phyloP scores from a whole-genome alignment of 2,797 vertebrate species.

The Enteromius afrohamiltoni region DNA sequence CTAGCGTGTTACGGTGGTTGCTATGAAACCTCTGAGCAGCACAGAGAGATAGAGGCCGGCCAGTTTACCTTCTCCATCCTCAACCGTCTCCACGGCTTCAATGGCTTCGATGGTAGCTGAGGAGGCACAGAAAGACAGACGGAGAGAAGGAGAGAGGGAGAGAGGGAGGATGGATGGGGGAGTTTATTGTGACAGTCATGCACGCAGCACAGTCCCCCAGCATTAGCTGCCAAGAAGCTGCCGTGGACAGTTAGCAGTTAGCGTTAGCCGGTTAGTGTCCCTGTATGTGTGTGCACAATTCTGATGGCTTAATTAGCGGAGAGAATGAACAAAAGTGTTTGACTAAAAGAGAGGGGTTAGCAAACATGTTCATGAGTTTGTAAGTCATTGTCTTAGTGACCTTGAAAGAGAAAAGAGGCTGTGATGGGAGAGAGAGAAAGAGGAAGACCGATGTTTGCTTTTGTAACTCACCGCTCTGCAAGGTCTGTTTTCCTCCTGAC shows the following conservation, averaged over 20 bases:
- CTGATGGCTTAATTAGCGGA: slow-evolving; percentile 11
- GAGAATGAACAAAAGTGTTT: slow-evolving; percentile 24
- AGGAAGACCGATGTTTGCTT: slow-evolving; percentile 43
- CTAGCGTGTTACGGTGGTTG: slow-evolving; percentile 32
- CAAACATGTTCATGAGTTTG: slow-evolving; percentile 2
- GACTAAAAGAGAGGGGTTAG: slow-evolving; percentile 23
- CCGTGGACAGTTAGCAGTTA: slow-evolving; percentile 61
- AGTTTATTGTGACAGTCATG: slow-evolving; percentile 63
- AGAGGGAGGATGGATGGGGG: slow-evolving; percentile 58
- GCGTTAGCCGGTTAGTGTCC: slow-evolving; percentile 58
- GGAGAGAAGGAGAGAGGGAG: slow-evolving; percentile 52
- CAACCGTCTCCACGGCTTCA: slow-evolving; percentile 83
- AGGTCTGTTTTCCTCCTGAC: slow-evolving; percentile 83
- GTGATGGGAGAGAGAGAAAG: slow-evolving; percentile 46
- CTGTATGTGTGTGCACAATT: slow-evolving; percentile 28
- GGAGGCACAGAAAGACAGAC: slow-evolving; percentile 60
- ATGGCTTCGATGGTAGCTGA: slow-evolving; percentile 88
- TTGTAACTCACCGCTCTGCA: slow-evolving; percentile 80
- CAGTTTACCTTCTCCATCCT: slow-evolving; percentile 84
- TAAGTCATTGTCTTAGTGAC: slow-evolving; percentile 17
- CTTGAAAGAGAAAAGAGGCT: slow-evolving; percentile 44
- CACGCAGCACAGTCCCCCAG: slow-evolving; percentile 55
- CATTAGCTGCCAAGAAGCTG: slow-evolving; percentile 54
- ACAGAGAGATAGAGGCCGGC: slow-evolving; percentile 55
- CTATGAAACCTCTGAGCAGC: slow-evolving; percentile 60